A percentile compares a stretch with the other conserved stretches of the same genome.
These are phyloP conservation scores for Urophycis tenuis DNA, from an alignment of 2,797 vertebrate genomes.

Conservation along the genomic window DNA sequence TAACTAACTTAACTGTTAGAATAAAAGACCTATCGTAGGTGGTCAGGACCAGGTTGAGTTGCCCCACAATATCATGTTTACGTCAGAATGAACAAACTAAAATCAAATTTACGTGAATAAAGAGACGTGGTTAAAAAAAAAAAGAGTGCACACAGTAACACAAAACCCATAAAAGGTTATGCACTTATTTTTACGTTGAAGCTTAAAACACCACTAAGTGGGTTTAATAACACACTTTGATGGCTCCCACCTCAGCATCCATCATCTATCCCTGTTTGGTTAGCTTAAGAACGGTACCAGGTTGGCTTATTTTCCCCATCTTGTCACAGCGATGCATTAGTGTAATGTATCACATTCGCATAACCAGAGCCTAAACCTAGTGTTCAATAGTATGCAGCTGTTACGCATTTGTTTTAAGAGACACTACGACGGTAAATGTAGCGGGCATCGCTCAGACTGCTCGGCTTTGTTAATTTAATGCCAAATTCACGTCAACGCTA, in stretches of 20 bases:
- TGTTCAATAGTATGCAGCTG: not conserved
- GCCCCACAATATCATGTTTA: not conserved
- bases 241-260: not conserved
- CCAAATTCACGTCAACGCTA: constrained; percentile 20
- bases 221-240: not conserved
- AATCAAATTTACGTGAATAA: not conserved
- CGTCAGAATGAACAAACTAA: not conserved
- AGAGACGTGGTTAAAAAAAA: not conserved
- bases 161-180: not conserved
- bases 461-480: constrained; percentile 32
- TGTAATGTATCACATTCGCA: not conserved
- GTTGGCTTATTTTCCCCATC: not conserved
- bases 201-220: not conserved
- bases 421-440: not conserved
- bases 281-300: not conserved
- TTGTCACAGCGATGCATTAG: not conserved
- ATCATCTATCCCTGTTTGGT: not conserved
- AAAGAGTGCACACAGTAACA: not conserved
- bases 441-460: constrained; percentile 22
- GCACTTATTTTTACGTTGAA: not conserved
- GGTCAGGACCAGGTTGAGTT: not conserved
- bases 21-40: not conserved
- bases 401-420: not conserved
- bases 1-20: not conserved
- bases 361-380: not conserved